Evolutionary conservation across 2,113 vertebrate species (phyloP).

Genomic region (Dicentrarchus labrax): DNA sequence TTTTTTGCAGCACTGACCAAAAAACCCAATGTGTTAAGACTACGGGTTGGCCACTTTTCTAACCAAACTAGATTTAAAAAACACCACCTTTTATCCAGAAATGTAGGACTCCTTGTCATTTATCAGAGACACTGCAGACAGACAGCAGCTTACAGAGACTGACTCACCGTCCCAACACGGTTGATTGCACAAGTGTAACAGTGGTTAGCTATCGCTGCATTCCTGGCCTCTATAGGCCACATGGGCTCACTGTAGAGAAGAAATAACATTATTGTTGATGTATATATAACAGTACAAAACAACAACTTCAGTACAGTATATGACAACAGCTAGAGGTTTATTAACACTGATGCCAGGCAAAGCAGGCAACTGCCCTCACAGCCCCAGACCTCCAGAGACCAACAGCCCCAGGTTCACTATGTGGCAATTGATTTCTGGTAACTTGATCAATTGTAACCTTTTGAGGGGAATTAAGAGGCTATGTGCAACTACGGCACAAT

Average conservation of each 20-base stretch:
- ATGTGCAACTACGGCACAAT: not conserved
- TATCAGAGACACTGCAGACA: not conserved
- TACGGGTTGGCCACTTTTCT: not conserved
- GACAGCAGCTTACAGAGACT: not conserved
- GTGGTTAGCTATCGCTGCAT: constrained; percentile 96
- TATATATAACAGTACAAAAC: not conserved
- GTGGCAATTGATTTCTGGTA: too few relatives aligned
- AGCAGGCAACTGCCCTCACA: not conserved
- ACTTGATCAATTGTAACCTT: not conserved
- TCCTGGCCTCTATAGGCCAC: constrained; percentile 96
- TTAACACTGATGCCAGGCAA: not conserved
- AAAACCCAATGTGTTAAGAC: not conserved
- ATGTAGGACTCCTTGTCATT: not conserved
- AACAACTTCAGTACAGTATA: not conserved
- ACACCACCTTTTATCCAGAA: not conserved
- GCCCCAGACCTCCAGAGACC: too few relatives aligned
- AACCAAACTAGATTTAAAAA: not conserved
- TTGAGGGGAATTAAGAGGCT: not conserved
- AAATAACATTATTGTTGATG: not conserved
- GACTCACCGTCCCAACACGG: constrained; percentile 91
- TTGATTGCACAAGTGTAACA: constrained; percentile 98
- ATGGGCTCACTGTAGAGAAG: constrained; percentile 89
- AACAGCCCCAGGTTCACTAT: too few relatives aligned
- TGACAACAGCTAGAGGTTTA: not conserved
- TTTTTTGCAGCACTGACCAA: not conserved